Evolutionary conservation across 2,113 vertebrate genomes (phyloP), one percentile per base, ranked within the genome.

Genomic region (Platichthys flesus): DNA sequence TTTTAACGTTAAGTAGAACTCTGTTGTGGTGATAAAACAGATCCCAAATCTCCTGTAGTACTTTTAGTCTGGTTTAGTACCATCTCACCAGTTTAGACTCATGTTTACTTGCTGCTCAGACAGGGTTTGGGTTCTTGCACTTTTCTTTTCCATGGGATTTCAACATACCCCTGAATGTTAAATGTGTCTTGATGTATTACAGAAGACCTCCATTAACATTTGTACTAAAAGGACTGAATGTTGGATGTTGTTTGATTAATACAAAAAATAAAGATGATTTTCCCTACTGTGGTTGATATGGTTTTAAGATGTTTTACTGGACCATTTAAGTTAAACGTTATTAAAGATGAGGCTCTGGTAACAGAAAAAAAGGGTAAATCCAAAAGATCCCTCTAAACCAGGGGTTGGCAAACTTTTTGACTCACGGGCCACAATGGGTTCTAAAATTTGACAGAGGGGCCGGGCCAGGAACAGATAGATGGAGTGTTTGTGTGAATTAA

Each of bases 241-340:
- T 54, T 54, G 9, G 20, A 8, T 23, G 23, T 23, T n/a, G 51
- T 54, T n/a, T 54, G 9, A 54, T 54, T 54, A 54, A n/a, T 54
- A 54, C 9, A 54, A 54, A 52, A 3, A n/a, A n/a, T 18, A 5
- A 28, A 28, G 26, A 52, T 9, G 8, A 54, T 15, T 0, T 21
- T 51, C 47, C 47, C 8, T 54, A n/a, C 6, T n/a, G 18, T 9
- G 10, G 51, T 54, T n/a, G 20, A 54, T n/a, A 40, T 60, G 12
- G 1, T 24, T 18, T n/a, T 1, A 45, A 31, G 20, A 51, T 75
- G 18, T 68, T 55, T 21, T 12, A 72, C 18, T 66, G 16, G 55
- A 75, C 37, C 23, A 9, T 75, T 87, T 51, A 72, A 64, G 52
- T 28, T 81, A 85, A 82, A 67, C 12, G 9, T 37, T 37, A 9